These are phyloP conservation scores for Cotesia vestalis DNA, from an alignment of 1,140 invertebrate species.

Conservation along the genomic window DNA sequence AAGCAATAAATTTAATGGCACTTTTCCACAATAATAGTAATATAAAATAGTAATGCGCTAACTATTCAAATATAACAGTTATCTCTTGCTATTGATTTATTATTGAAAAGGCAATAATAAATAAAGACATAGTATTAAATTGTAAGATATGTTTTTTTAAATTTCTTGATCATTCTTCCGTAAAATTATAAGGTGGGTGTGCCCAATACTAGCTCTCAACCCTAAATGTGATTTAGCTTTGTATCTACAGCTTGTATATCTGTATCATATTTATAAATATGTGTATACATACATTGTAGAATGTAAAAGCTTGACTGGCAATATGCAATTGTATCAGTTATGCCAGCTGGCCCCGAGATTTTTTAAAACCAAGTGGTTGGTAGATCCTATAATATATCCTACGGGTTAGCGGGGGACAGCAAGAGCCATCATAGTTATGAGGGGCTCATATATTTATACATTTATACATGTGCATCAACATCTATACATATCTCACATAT, in stretches of 20 bases:
- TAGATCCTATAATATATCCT: conserved; percentile 6
- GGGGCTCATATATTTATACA: conserved; percentile 46
- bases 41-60: neutral
- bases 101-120: neutral
- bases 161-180: conserved; percentile 32
- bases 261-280: conserved; percentile 5
- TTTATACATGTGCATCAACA: no score
- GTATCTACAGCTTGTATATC: conserved; percentile 6
- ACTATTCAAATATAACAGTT: neutral
- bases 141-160: conserved; percentile 11
- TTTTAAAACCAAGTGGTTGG: conserved; percentile 8
- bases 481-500: no score
- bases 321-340: conserved; percentile 53
- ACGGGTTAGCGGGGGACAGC: conserved; percentile 10
- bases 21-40: conserved; percentile 11
- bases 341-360: conserved; percentile 51
- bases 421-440: conserved; percentile 34
- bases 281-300: conserved; percentile 1
- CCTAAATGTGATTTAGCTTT: conserved; percentile 16
- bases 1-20: neutral
- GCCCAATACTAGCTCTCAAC: conserved; percentile 8
- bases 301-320: conserved; percentile 1
- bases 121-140: neutral
- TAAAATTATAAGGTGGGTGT: conserved; percentile 29
- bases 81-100: neutral